phyloP scores from a whole-genome alignment of 2,797 vertebrate species.

The Oreochromis mossambicus region DNA sequence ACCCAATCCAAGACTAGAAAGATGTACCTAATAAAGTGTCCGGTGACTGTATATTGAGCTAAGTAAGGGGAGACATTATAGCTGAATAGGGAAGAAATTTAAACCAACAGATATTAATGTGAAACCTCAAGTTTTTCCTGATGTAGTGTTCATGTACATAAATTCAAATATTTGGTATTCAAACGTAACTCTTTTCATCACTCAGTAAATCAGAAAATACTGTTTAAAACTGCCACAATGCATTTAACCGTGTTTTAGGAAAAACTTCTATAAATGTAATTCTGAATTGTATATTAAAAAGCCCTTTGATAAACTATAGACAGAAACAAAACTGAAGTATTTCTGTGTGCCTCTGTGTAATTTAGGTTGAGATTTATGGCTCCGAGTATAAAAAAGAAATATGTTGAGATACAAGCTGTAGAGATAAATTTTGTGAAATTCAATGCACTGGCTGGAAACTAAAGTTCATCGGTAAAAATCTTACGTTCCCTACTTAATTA shows the following conservation, averaged over 20 bases:
- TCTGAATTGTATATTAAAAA: not conserved
- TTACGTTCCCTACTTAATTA: too few species aligned
- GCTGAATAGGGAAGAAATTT: not conserved
- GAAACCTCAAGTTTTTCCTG: not conserved
- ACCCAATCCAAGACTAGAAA: not conserved
- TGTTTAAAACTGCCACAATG: too few species aligned
- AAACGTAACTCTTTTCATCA: fast-evolving
- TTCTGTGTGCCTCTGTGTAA: not conserved
- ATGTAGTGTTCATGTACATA: not conserved
- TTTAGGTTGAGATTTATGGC: not conserved
- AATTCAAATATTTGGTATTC: fast-evolving
- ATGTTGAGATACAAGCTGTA: fast-evolving
- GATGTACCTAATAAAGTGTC: not conserved
- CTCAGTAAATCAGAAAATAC: not conserved
- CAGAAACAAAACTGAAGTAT: not conserved
- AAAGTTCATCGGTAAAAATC: too few species aligned
- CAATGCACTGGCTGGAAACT: too few species aligned
- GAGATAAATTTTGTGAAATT: too few species aligned
- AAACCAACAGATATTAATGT: not conserved
- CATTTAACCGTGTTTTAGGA: too few species aligned
- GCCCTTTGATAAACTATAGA: not conserved
- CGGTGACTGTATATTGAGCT: fast-evolving
- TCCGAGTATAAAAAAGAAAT: fast-evolving
- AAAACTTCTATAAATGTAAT: not conserved
- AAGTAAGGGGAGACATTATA: not conserved